A percentile compares a stretch with the other conserved stretches of the same genome.
Conservation (phyloP, 2,797 vertebrate species). For the Miichthys miiuy region DNA sequence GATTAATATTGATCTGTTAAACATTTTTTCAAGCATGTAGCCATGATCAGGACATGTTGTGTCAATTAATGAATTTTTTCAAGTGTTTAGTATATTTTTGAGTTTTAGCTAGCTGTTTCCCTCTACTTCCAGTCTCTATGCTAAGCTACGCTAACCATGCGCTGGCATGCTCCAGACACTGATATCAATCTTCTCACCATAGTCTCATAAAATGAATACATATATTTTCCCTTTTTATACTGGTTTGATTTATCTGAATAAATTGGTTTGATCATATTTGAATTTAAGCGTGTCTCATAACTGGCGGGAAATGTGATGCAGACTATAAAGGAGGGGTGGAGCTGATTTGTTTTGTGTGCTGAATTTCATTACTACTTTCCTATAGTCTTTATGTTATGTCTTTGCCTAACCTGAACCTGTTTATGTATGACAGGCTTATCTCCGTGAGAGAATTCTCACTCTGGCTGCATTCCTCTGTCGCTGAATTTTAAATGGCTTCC, state of each 20-base stretch:
- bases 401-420: background rate
- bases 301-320: background rate
- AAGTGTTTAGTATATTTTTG: background rate
- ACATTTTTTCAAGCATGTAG: background rate
- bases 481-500: background rate
- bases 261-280: background rate
- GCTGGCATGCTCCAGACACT: background rate
- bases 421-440: background rate
- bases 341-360: background rate
- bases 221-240: background rate
- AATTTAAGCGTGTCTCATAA: background rate
- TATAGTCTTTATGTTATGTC: background rate
- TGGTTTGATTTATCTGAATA: no score
- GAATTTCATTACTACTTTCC: background rate
- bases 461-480: background rate
- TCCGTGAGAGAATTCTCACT: background rate
- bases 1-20: background rate
- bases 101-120: background rate
- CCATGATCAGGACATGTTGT: background rate
- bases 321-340: background rate
- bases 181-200: background rate
- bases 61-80: background rate
- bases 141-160: background rate
- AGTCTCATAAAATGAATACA: background rate
- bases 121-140: background rate